These are phyloP conservation scores for Lepilemur ruficaudatus DNA, from an alignment of 2,797 vertebrate species.

Conservation along the genomic window DNA sequence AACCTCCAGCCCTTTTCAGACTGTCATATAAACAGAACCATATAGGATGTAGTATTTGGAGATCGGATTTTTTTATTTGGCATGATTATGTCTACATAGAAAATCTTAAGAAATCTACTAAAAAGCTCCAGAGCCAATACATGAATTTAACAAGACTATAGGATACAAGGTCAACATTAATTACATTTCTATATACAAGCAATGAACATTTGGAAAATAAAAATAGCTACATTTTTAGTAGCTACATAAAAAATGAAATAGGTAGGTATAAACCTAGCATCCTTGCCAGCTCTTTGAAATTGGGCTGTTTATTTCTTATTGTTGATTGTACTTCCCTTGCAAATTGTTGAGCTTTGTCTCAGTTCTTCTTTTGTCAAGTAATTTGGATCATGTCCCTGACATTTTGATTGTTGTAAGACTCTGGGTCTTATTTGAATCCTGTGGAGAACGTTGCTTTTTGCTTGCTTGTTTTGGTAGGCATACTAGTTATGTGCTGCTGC, in stretches of 20 bases:
- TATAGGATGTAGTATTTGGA: neutral
- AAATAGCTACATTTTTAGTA: neutral
- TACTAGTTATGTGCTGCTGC: neutral
- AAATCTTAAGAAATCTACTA: slow-evolving; percentile 1
- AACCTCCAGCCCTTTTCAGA: neutral
- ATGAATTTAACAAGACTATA: slow-evolving; percentile 1
- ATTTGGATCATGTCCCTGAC: neutral
- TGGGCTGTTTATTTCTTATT: neutral
- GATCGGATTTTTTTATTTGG: neutral
- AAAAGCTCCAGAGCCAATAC: neutral
- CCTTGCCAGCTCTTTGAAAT: neutral
- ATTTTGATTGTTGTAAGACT: neutral
- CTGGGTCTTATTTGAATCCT: neutral
- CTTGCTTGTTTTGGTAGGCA: neutral
- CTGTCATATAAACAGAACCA: neutral
- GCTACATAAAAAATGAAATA: neutral
- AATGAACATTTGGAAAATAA: neutral
- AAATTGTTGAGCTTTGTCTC: neutral
- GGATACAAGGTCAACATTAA: neutral
- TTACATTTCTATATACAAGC: neutral
- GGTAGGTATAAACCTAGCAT: neutral
- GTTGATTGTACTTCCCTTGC: neutral
- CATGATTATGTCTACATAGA: neutral
- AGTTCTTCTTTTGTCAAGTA: neutral
- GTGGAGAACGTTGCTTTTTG: neutral